Base-by-base conservation (phyloP, 2,113 vertebrate genomes). In the Nothoprocta pentlandii region DNA sequence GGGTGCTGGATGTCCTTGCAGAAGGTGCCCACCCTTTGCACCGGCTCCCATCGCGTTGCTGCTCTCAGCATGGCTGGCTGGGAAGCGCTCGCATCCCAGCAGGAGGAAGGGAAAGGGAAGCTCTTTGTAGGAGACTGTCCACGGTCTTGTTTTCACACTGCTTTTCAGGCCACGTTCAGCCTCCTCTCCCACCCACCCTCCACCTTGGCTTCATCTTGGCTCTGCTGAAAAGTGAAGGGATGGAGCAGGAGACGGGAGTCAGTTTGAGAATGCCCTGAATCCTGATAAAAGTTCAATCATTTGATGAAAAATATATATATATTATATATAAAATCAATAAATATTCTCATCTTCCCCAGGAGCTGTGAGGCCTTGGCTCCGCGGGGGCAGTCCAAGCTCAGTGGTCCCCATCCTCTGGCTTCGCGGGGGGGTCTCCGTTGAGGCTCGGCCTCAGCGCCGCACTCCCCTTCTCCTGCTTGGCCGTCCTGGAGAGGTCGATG, bases 401-500 rank as follows among this genome's bases (percentile, higher is more conserved):
- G 83, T 97, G 97, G 39, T 97, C 96, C 34, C 95, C 97, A 42
- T 97, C 95, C 22, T 92, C 87, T 77, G 96, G 93, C 86, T 89
- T 90, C 4, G 6, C 39, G 3, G 91, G 46, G 71, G 85, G 12
- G 12, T 87, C 96, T 91, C 86, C 94, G 1, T 76, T 84, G 80
- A 90, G 39, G 87, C 47, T 71, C 23, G 49, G 96, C 41, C 94
- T 96, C 87, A 94, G 54, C 41, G 92, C 86, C 39, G 92, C 86
- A 16, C 66, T 97, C 87, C 97, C 98, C 80, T 90, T 97, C 89
- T 98, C 98, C 1, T 98, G 98, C 92, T 98, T 98, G 62, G 99
- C 98, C n/a, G 99, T 98, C 95, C 98, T 99, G 92, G 99, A 99
- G 80, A 99, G 98, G 89, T 99, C 99, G 1, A 99, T 99, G 47